Evolutionary conservation across 1,140 invertebrate genomes (phyloP).

Genomic region (Idris sp.): DNA sequence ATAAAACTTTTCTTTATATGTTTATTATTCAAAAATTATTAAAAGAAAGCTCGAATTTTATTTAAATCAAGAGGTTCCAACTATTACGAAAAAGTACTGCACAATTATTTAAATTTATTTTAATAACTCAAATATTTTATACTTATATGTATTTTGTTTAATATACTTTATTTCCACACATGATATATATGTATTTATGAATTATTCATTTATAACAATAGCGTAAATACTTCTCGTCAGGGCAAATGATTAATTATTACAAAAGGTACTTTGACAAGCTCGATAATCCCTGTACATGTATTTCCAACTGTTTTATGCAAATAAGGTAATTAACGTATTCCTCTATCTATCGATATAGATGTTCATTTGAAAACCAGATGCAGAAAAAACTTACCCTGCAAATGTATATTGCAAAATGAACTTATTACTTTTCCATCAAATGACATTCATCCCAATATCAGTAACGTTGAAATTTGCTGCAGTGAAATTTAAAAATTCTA

Average conservation of each 20-base stretch:
- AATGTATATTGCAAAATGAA: not conserved
- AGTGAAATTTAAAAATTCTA: slow-evolving; percentile 1
- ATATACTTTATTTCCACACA: no score
- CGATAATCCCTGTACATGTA: slow-evolving; percentile 25
- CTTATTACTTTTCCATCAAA: not conserved
- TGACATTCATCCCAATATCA: not conserved
- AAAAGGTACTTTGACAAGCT: slow-evolving; percentile 32
- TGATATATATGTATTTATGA: slow-evolving; percentile 12
- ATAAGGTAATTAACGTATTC: slow-evolving; percentile 61
- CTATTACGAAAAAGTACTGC: no score
- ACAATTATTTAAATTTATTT: no score
- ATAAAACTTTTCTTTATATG: no score
- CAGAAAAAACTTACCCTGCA: slow-evolving; percentile 6
- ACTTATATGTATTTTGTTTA: no score
- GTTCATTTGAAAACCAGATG: not conserved
- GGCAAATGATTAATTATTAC: slow-evolving; percentile 62
- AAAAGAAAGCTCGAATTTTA: no score
- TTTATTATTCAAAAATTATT: no score
- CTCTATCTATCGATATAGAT: not conserved
- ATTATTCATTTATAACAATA: slow-evolving; percentile 61
- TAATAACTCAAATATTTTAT: no score
- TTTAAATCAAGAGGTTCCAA: no score
- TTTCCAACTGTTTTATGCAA: slow-evolving; percentile 51
- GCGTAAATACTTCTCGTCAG: slow-evolving; percentile 59
- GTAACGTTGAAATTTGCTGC: not conserved